Conservation (phyloP, 2,888 invertebrate species). For the Phaonia tiefii region DNA sequence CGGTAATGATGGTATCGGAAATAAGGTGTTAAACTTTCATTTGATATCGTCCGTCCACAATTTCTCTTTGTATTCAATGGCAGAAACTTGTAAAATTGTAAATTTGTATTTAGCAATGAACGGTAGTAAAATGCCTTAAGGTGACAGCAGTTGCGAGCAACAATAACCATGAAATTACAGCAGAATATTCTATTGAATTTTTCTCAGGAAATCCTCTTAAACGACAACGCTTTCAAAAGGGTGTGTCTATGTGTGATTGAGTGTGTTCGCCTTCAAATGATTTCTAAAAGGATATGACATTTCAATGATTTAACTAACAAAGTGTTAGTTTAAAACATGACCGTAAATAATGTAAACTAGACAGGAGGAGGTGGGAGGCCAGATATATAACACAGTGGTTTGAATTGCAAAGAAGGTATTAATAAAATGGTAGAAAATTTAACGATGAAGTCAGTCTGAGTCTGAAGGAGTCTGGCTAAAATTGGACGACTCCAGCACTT, state of each 20-base stretch:
- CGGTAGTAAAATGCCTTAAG: conserved; percentile 25
- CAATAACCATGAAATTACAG: background rate
- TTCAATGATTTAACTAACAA: conserved; percentile 1
- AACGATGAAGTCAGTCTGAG: too few relatives aligned
- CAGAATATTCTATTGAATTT: conserved; percentile 48
- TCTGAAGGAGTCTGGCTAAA: too few relatives aligned
- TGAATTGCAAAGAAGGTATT: too few relatives aligned
- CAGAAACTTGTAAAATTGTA: conserved; percentile 39
- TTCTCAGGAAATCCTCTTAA: conserved; percentile 55
- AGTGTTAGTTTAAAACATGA: conserved; percentile 24
- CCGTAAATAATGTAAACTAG: background rate
- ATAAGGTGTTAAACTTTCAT: conserved; percentile 49
- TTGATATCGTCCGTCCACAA: conserved; percentile 49
- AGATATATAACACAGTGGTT: too few relatives aligned
- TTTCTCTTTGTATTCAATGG: conserved; percentile 1
- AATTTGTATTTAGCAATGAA: background rate
- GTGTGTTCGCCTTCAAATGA: background rate
- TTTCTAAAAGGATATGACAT: background rate
- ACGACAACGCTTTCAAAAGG: conserved; percentile 15
- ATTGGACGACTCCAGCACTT: too few relatives aligned
- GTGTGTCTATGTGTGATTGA: background rate
- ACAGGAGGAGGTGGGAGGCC: background rate
- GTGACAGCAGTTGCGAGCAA: background rate
- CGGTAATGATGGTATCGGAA: conserved; percentile 34
- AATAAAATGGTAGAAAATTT: too few relatives aligned